Conservation (phyloP, 2,797 vertebrate species). For the Sus cebifrons region DNA sequence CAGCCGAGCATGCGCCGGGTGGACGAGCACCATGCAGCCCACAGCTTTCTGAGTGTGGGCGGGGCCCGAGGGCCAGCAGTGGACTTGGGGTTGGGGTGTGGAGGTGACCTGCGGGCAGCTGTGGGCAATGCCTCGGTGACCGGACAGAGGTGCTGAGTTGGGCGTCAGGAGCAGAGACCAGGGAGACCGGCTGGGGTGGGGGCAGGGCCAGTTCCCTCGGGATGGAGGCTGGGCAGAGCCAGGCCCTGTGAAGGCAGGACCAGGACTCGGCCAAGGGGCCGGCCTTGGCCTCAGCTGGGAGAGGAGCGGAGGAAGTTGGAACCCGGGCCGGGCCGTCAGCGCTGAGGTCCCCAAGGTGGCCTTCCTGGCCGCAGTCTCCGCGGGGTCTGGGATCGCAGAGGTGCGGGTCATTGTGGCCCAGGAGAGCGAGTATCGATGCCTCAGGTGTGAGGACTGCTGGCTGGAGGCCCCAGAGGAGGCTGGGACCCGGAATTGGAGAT, state of each 20-base stretch:
- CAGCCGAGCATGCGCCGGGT: background rate
- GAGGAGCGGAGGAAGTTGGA: background rate
- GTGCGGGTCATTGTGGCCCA: too few species aligned
- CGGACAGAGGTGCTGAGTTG: background rate
- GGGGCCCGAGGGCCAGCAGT: background rate
- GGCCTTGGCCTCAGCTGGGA: background rate
- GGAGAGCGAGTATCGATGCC: background rate
- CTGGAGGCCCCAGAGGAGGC: background rate
- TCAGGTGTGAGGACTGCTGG: background rate
- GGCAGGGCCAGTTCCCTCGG: too few species aligned
- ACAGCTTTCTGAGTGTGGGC: background rate
- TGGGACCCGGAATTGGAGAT: background rate
- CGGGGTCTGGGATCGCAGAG: background rate
- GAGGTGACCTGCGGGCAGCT: background rate
- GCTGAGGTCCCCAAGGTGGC: too few species aligned
- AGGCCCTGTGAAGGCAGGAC: background rate
- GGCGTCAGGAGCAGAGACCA: background rate
- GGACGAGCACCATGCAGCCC: accelerated
- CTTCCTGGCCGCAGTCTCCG: background rate
- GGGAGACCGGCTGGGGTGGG: background rate
- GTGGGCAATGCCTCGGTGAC: too few species aligned
- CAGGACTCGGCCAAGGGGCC: background rate
- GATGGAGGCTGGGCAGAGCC: background rate
- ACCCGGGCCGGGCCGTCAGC: too few species aligned
- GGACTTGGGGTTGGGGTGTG: background rate